Base-by-base conservation (phyloP, 2,113 vertebrate species). In the Onychorhynchus coronatus region DNA sequence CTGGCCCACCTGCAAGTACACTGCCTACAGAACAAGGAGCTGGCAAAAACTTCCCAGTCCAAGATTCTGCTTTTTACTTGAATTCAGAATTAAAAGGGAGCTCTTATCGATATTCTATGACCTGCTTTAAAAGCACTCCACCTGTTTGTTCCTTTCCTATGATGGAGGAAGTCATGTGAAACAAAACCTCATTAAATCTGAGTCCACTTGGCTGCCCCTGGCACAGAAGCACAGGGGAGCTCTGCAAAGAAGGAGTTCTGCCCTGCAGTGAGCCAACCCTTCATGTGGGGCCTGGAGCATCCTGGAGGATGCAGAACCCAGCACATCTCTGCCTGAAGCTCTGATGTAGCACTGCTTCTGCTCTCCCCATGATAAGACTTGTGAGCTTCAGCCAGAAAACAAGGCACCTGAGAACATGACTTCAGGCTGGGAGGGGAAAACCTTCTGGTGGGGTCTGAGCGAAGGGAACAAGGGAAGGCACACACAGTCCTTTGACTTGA, bases 131-230 rank as follows among this genome's bases (percentile, higher is more conserved):
- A 88, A 70, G 16, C 67, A 24, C 53, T 90, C 85, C 94, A 88
- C 91, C 71, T 92, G 85, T 24, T 93, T 81, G 25, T 88, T 91
- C 80, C 91, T 78, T 47, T 50, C 83, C 76, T 47, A 9, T 11
- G 89, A 81, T 56, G 89, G 76, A 88, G 82, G 92, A 92, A 95
- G 68, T 59, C 89, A 87, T 59, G 86, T 92, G 93, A 95, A 93
- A 91, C 93, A 71, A 92, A 95, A 92, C 65, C 83, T 93, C 91
- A 95, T 95, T 95, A 95, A 95, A 74, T 58, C 35, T 2, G 39
- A 55, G 56, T 89, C 39, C 86, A 92, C 27, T 65, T 75, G 93
- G 91, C 94, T 93, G 94, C 76, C 65, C 85, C 76, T 37, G 79
- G 92, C 91, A 56, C 73, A 41, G 91, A 2, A 52, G 62, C 81